Evolutionary conservation across 2,113 vertebrate species (phyloP), one percentile per base, ranked within the genome.

Genomic region (Ailurus styani): DNA sequence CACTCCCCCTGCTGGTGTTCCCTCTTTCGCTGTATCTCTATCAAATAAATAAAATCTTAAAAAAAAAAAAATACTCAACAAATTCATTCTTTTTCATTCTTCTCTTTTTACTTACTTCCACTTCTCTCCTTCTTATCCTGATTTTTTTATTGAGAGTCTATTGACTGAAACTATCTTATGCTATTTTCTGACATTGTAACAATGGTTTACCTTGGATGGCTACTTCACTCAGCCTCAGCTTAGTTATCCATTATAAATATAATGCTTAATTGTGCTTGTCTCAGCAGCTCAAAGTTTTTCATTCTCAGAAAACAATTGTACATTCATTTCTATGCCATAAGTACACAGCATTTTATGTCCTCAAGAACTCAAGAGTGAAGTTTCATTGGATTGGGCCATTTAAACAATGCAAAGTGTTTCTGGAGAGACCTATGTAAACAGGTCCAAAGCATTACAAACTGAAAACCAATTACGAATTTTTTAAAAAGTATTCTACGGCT

Each of bases 331-430:
- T 54, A 79, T 77, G 85, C 66, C 83, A 7, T 95, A 88, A 25
- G 31, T 70, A 15, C 45, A 82, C 87, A 15, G 21, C 27, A 47
- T 96, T 96, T 96, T 57, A 96, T 98, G 96, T 97, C 97, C 52
- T 86, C 40, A 91, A 95, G 87, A 86, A 18, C 72, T 60, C 82
- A 96, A 92, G 37, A 81, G 64, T 18, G 73, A 75, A 97, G 42
- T 0, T 6, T 25, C 82, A 50, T 96, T 95, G 45, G 37, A 52
- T 90, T 60, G 85, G 34, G 78, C 81, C 2, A 0, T 93, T 98
- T 96, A 66, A 95, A 84, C 13, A 78, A 78, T 2, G 66, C 70
- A 97, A 87, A 45, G 52, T 21, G 1, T 95, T 96, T 94, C 94
- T 95, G 20, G 54, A 88, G 23, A 90, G 31, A 12, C 84, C 62